Percentiles rank a stretch among this genome's conserved stretches.
phyloP scores from a whole-genome alignment of 2,888 invertebrate species.

The Diadegma fenestrale region DNA sequence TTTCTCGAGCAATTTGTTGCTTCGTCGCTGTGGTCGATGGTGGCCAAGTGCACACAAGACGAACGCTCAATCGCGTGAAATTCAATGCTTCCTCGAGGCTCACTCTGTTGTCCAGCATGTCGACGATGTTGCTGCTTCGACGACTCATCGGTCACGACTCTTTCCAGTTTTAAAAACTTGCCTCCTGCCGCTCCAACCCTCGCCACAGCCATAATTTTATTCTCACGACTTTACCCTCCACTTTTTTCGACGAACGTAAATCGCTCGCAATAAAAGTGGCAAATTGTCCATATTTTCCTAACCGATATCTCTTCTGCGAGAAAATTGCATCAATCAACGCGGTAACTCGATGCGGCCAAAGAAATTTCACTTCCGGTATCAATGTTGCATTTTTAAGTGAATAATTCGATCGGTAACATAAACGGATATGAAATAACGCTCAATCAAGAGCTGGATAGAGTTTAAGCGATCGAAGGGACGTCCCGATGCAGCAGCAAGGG shows the following conservation, averaged over 20 bases:
- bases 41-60: conserved; percentile 67
- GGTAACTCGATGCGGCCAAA: neutral
- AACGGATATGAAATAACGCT: neutral
- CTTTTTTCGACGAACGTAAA: neutral
- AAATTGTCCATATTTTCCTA: neutral
- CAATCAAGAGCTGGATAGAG: neutral
- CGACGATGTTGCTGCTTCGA: neutral
- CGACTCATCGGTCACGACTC: neutral
- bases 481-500: neutral
- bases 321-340: neutral
- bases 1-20: conserved; percentile 59
- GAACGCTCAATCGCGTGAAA: conserved; percentile 62
- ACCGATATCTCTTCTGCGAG: neutral
- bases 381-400: neutral
- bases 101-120: conserved; percentile 4
- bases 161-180: neutral
- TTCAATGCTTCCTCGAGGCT: conserved; percentile 62
- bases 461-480: neutral
- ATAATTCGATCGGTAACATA: neutral
- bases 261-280: neutral
- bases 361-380: neutral
- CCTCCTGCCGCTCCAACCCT: neutral
- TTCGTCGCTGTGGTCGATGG: conserved; percentile 41
- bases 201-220: neutral
- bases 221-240: neutral